Conservation (phyloP, 2,113 vertebrate species). For the Lampris incognitus region DNA sequence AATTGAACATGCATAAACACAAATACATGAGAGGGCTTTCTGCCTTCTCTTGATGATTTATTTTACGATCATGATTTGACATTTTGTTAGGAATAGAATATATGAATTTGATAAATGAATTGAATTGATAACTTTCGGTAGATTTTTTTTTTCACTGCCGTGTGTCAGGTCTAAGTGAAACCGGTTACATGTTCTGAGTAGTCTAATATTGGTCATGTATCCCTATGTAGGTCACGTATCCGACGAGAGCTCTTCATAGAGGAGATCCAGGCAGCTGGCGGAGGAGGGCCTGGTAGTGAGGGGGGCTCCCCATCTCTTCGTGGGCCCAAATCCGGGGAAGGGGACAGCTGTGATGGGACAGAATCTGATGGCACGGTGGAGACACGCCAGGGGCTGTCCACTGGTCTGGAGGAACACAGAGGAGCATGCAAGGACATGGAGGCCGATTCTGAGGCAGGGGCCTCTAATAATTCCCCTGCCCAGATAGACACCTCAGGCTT, state of each 20-base stretch:
- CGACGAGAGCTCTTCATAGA: constrained; percentile 97
- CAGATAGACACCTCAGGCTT: constrained; percentile 87
- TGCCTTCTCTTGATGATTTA: neutral
- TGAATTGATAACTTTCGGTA: too few relatives aligned
- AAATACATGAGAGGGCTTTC: too few relatives aligned
- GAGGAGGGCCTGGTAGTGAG: constrained; percentile 82
- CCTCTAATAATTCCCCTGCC: constrained; percentile 84
- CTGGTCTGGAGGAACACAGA: constrained; percentile 83
- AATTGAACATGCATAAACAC: too few relatives aligned
- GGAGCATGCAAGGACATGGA: constrained; percentile 82
- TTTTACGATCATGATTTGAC: neutral
- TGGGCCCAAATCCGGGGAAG: constrained; percentile 90
- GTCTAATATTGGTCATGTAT: constrained; percentile 53
- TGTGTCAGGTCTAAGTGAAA: neutral
- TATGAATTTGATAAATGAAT: too few relatives aligned
- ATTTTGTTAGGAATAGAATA: too few relatives aligned
- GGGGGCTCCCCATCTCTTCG: constrained; percentile 89
- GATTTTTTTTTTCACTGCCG: neutral
- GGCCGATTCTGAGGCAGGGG: constrained; percentile 84
- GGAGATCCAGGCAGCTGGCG: constrained; percentile 95
- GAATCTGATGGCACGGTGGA: constrained; percentile 90
- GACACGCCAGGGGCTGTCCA: constrained; percentile 80
- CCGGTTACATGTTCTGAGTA: constrained; percentile 1
- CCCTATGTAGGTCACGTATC: constrained; percentile 91
- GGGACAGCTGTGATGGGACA: constrained; percentile 96